These are phyloP conservation scores for Megamerina dolium DNA, from an alignment of 2,888 invertebrate genomes.

Conservation along the genomic window DNA sequence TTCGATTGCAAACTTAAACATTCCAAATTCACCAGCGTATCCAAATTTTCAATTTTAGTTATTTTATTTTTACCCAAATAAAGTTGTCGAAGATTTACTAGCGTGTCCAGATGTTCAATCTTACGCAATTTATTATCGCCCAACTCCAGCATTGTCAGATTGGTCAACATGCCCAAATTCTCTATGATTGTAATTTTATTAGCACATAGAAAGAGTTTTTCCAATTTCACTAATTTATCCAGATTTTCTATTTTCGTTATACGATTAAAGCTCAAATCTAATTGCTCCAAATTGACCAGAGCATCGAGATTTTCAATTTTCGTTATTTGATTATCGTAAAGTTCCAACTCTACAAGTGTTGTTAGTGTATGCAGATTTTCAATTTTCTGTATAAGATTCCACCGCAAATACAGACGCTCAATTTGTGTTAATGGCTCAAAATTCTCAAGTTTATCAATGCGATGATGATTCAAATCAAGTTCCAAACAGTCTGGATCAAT, in stretches of 20 bases:
- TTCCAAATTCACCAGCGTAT: conserved; percentile 63
- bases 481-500: conserved; percentile 46
- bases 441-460: conserved; percentile 78
- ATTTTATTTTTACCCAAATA: conserved; percentile 97
- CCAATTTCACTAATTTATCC: conserved; percentile 65
- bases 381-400: conserved; percentile 93
- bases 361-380: conserved; percentile 75
- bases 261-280: conserved; percentile 95
- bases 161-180: conserved; percentile 73
- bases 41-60: conserved; percentile 74
- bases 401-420: conserved; percentile 77
- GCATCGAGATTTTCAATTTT: conserved; percentile 83
- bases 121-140: conserved; percentile 90
- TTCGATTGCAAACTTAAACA: conserved; percentile 88
- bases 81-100: conserved; percentile 69
- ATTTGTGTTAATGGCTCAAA: conserved; percentile 70
- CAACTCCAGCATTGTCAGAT: conserved; percentile 80
- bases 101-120: conserved; percentile 77
- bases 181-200: conserved; percentile 85
- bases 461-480: conserved; percentile 85
- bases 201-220: conserved; percentile 81
- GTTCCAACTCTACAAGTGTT: conserved; percentile 79
- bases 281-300: conserved; percentile 77
- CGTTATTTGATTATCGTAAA: conserved; percentile 95
- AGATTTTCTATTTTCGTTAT: conserved; percentile 81